Evolutionary conservation across 2,797 vertebrate species (phyloP), one percentile per base, ranked within the genome.

Genomic region (Jordanella pulchra): DNA sequence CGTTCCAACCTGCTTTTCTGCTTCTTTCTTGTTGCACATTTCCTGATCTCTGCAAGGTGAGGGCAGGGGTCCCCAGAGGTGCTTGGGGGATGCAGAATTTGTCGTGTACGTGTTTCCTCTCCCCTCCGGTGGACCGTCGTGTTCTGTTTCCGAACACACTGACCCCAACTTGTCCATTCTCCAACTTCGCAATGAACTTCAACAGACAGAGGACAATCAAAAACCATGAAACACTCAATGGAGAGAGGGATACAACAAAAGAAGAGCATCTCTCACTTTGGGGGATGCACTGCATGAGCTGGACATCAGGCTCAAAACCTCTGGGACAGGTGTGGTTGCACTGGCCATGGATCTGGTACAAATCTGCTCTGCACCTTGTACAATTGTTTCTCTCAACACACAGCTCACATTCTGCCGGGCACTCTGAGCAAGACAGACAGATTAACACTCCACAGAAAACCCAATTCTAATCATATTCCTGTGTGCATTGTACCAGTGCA

Each of bases 321-420:
- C 89, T 93, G 6, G 95, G 95, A 84, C 96, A 97, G 79, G 90
- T 95, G 86, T 92, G 93, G 91, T 96, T 93, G 89, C 96, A 97
- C 92, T 94, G 96, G 80, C 95, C 95, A 47, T 93, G 94, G 84
- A 95, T 92, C 73, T 94, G 91, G 87, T 95, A 96, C 90, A 96
- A 93, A 76, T 94, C 95, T 86, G 89, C 94, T 93, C 93, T 95
- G 89, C 96, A 97, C 65, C 95, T 96, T 71, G 92, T 93, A 87
- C 96, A 97, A 90, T 94, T 91, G 89, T 94, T 95, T 89, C 91
- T 95, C 89, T 89, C 95, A 91, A 95, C 95, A 89, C 96, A 97
- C 86, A 92, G 91, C 81, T 97, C 95, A 92, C 96, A 97, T 85
- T 95, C 96, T 85, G 89, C 77, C 91, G 96, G 95, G 86, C 96